phyloP scores from a whole-genome alignment of 2,888 invertebrate species.

The Drepanosiphum platanoidis region DNA sequence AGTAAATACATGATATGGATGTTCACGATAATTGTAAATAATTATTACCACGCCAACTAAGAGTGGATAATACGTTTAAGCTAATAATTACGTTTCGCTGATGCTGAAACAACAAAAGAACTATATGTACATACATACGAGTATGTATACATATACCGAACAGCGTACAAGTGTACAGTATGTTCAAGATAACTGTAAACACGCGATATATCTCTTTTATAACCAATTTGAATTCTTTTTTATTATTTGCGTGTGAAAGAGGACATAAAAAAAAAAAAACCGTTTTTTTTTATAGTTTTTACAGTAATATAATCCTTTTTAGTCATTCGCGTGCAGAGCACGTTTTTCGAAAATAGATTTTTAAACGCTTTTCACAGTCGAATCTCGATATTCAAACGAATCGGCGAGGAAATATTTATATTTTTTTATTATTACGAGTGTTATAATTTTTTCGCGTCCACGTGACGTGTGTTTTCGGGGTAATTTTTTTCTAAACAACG shows the following conservation, averaged over 20 bases:
- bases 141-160: not conserved
- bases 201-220: not conserved
- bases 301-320: not conserved
- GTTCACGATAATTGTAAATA: not conserved
- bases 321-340: not conserved
- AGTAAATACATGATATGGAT: not conserved
- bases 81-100: not conserved
- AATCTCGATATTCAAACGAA: not conserved
- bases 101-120: not conserved
- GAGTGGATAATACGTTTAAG: not conserved
- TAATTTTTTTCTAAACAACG: too few relatives aligned
- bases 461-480: too few relatives aligned
- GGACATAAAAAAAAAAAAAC: not conserved
- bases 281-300: not conserved
- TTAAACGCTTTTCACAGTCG: not conserved
- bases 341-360: not conserved
- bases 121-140: not conserved
- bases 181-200: not conserved
- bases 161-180: not conserved
- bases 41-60: not conserved
- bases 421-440: too few relatives aligned
- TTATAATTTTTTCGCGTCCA: too few relatives aligned
- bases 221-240: not conserved
- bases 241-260: not conserved
- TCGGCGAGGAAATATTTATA: too few relatives aligned